Evolutionary conservation across 2,113 vertebrate genomes (phyloP).

Genomic region (Lutjanus erythropterus): DNA sequence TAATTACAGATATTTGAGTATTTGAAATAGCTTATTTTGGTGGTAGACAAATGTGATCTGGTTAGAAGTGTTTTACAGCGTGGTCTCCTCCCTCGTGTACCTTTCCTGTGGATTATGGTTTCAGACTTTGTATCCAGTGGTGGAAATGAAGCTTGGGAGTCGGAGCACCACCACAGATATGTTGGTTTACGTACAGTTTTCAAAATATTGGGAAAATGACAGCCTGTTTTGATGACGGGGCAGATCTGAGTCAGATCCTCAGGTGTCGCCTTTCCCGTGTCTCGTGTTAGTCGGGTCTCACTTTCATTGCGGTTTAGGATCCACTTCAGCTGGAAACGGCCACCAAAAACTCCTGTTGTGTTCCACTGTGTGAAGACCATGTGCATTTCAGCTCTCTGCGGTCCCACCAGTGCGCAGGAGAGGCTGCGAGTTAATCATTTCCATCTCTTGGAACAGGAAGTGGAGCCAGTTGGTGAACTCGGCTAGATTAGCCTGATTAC

Average conservation of each 20-base stretch:
- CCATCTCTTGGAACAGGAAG: conserved; percentile 61
- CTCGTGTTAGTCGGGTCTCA: neutral
- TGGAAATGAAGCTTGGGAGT: neutral
- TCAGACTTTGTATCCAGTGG: neutral
- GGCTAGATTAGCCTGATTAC: conserved; percentile 61
- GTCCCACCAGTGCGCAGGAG: neutral
- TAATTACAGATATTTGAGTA: too few species aligned
- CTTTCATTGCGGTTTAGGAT: conserved; percentile 2
- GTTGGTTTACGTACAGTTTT: neutral
- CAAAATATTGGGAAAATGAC: neutral
- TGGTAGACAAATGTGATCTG: too few species aligned
- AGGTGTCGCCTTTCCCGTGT: neutral
- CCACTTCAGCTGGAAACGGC: conserved; percentile 21
- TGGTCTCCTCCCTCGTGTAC: neutral
- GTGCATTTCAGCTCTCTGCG: conserved; percentile 5
- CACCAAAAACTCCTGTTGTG: neutral
- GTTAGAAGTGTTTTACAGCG: neutral
- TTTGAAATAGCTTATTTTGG: too few species aligned
- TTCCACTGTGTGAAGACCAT: conserved; percentile 6
- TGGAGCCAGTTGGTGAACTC: conserved; percentile 45
- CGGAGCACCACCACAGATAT: neutral
- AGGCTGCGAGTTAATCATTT: conserved; percentile 54
- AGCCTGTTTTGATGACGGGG: neutral
- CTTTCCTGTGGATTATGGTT: neutral
- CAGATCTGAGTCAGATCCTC: conserved; percentile 16